Conservation (phyloP, 2,797 vertebrate genomes). For the Tadarida brasiliensis region DNA sequence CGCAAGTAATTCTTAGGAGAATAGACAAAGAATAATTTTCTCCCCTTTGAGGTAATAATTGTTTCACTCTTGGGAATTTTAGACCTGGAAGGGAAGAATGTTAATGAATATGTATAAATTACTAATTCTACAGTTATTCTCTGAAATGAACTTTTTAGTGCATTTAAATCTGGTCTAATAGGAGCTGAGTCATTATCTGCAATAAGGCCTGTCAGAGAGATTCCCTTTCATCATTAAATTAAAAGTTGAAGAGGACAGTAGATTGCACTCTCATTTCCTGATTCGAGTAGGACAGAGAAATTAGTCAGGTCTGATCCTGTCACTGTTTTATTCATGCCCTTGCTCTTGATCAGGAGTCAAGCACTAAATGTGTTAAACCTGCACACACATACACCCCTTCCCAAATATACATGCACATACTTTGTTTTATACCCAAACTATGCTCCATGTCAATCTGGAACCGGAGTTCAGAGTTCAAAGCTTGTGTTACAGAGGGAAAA, state of each 20-base stretch:
- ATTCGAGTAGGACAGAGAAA: neutral
- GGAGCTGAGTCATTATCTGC: neutral
- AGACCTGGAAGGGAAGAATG: neutral
- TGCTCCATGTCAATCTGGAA: neutral
- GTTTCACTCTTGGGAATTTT: neutral
- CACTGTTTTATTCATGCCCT: neutral
- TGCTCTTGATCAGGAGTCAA: neutral
- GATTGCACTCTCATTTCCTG: neutral
- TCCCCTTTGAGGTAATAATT: neutral
- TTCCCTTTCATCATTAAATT: conserved; percentile 16
- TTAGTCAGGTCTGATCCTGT: neutral
- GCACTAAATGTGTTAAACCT: neutral
- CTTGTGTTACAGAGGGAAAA: neutral
- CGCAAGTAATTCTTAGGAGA: neutral
- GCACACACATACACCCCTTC: fast-evolving
- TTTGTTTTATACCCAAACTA: neutral
- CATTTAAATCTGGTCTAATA: neutral
- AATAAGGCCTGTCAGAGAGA: neutral
- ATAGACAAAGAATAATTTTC: neutral
- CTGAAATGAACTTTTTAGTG: conserved; percentile 15
- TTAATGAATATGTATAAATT: neutral
- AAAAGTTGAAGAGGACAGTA: neutral
- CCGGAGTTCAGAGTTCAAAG: neutral
- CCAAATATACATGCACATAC: neutral
- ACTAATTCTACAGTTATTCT: neutral